These are phyloP conservation scores for Boloria selene DNA, from an alignment of 2,888 invertebrate species.

Conservation along the genomic window DNA sequence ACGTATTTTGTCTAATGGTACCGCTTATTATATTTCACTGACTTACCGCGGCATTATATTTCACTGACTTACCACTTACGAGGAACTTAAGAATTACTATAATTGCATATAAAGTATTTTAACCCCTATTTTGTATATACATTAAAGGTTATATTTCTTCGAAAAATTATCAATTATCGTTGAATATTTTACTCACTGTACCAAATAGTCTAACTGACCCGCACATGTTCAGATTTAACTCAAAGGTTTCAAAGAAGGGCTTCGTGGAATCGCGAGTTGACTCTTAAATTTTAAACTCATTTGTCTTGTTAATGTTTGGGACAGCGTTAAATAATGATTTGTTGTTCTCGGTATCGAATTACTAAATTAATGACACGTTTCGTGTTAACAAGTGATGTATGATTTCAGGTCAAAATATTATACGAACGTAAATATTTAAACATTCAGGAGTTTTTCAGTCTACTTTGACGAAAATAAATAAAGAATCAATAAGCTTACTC, in stretches of 20 bases:
- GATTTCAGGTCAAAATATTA: not conserved
- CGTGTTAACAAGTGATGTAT: slow-evolving; percentile 1
- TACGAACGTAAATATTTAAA: not conserved
- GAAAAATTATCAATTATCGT: not conserved
- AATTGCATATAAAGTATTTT: not conserved
- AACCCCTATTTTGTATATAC: not conserved
- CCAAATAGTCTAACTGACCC: slow-evolving; percentile 31
- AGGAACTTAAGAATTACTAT: not conserved
- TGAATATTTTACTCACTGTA: not conserved
- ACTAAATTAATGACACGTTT: slow-evolving; percentile 39
- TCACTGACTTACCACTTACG: slow-evolving; percentile 13
- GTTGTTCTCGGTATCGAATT: slow-evolving; percentile 52
- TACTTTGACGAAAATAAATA: no score
- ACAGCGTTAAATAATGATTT: slow-evolving; percentile 45
- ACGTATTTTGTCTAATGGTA: slow-evolving; percentile 33
- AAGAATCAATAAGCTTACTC: no score
- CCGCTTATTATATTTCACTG: slow-evolving; percentile 30
- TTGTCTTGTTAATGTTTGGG: slow-evolving; percentile 52
- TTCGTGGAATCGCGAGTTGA: slow-evolving; percentile 55
- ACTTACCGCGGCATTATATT: slow-evolving; percentile 22
- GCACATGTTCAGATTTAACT: slow-evolving; percentile 36
- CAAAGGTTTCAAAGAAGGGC: slow-evolving; percentile 20
- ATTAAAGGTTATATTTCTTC: slow-evolving; percentile 2
- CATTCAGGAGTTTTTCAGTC: no score
- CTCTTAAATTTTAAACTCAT: slow-evolving; percentile 51